phyloP scores from a whole-genome alignment of 37 sponge, comb jelly and placozoan genomes.

The Chondrilla cf. caribensis region DNA sequence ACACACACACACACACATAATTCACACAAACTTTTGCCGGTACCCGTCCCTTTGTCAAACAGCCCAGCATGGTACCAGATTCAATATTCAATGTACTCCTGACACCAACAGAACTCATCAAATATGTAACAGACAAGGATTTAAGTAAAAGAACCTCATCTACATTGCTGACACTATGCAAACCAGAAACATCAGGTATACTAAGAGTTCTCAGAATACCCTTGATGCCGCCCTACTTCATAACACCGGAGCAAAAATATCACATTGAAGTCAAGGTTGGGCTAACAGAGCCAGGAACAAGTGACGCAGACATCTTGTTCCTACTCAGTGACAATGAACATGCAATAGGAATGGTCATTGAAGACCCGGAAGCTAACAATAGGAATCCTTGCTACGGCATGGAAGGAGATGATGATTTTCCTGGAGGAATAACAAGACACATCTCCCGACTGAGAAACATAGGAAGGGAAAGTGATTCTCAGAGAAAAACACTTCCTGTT shows the following conservation, averaged over 20 bases:
- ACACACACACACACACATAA: no score
- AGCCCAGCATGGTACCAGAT: background rate
- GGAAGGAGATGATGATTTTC: background rate
- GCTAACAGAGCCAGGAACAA: background rate
- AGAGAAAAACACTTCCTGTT: background rate
- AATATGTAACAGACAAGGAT: background rate
- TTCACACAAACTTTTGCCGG: background rate
- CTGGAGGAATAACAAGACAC: background rate
- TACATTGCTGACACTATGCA: background rate
- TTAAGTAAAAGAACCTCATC: background rate
- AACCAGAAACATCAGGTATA: background rate
- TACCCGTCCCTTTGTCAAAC: background rate
- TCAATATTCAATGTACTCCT: background rate
- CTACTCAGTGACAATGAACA: background rate
- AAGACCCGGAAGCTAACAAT: background rate
- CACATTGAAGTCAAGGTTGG: background rate
- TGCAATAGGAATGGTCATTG: background rate
- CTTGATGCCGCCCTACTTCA: background rate
- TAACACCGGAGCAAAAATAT: background rate
- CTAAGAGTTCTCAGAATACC: background rate
- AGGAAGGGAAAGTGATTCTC: background rate
- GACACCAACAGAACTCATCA: background rate
- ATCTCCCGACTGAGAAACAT: background rate
- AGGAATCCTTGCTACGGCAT: background rate
- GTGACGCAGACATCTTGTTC: constrained; percentile 9